A percentile compares a stretch with the other conserved stretches of the same genome.
Evolutionary conservation across 2,113 vertebrate genomes (phyloP).

Genomic region (Tupaia chinensis): DNA sequence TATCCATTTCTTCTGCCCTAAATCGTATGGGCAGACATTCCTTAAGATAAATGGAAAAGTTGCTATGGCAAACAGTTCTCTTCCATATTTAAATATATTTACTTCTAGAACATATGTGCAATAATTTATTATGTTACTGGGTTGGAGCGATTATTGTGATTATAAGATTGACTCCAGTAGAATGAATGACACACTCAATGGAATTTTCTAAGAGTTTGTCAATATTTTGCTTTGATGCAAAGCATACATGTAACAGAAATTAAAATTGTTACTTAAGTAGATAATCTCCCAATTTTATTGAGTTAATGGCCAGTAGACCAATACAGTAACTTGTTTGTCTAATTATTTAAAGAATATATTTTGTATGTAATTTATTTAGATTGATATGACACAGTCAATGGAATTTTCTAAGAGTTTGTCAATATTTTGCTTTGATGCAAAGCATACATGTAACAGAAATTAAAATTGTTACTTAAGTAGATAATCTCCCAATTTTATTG

Average conservation of each 20-base stretch:
- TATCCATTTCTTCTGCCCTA: not conserved
- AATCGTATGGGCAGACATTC: not conserved
- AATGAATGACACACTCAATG: not conserved
- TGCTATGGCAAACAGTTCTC: not conserved
- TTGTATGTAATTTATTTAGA: conserved; percentile 4
- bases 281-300: not conserved
- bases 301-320: not conserved
- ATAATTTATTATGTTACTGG: not conserved
- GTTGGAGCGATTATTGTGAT: not conserved
- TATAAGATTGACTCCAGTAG: not conserved
- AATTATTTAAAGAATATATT: not conserved
- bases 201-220: not conserved
- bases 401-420: not conserved
- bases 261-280: not conserved
- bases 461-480: not conserved
- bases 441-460: not conserved
- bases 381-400: not conserved
- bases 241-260: not conserved
- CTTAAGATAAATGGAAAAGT: not conserved
- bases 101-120: not conserved
- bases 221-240: not conserved
- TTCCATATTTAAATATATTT: not conserved
- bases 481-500: not conserved
- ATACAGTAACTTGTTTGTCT: not conserved
- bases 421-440: not conserved